Evolutionary conservation across 2,113 vertebrate species (phyloP).

Genomic region (Plotosus lineatus): DNA sequence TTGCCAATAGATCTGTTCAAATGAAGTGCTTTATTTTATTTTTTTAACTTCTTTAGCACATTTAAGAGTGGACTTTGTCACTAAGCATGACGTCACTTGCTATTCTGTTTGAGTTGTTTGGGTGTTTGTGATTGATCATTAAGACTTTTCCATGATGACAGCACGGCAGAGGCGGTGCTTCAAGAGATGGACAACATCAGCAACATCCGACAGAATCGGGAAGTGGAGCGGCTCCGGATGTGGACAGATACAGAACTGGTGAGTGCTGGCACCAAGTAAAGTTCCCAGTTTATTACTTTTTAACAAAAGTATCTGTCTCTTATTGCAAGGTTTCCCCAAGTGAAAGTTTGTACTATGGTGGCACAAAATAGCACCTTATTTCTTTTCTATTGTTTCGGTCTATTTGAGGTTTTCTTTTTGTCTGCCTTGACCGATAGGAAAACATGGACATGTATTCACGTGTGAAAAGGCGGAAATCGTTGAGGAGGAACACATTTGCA

Average conservation of each 20-base stretch:
- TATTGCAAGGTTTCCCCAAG: background rate
- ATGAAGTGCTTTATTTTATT: no score
- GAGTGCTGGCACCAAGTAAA: conserved; percentile 56
- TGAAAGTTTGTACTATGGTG: background rate
- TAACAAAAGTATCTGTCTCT: no score
- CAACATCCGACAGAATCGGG: conserved; percentile 91
- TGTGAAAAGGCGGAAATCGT: conserved; percentile 93
- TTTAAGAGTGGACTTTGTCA: no score
- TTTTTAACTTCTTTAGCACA: no score
- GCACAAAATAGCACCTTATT: background rate
- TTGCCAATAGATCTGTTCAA: background rate
- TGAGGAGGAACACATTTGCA: conserved; percentile 89
- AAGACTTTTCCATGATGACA: conserved; percentile 57
- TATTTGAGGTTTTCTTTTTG: background rate
- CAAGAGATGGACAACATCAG: conserved; percentile 99
- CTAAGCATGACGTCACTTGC: no score
- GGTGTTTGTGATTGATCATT: conserved; percentile 16
- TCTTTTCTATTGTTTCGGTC: background rate
- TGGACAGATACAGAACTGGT: conserved; percentile 98
- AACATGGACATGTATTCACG: conserved; percentile 99
- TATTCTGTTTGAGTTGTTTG: background rate
- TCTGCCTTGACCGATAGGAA: conserved; percentile 73
- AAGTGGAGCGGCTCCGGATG: conserved; percentile 97
- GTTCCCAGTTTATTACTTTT: background rate
- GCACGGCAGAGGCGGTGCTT: conserved; percentile 95